Evolutionary conservation across 2,888 invertebrate species (phyloP), one percentile per base, ranked within the genome.

Genomic region (Boloria euphrosyne): DNA sequence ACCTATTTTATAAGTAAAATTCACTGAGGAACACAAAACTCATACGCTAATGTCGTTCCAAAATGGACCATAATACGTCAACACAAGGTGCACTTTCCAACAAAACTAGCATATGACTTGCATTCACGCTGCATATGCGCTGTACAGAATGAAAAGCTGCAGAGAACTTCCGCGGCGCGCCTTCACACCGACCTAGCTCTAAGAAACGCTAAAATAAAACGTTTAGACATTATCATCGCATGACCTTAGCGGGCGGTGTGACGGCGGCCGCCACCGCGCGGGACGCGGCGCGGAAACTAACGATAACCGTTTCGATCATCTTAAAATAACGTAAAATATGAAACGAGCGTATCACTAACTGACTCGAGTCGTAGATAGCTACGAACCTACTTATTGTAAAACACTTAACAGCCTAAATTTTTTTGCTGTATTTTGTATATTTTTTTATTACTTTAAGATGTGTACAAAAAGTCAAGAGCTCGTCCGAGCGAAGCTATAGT

Each of bases 381-480:
- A 73, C 71, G 64, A 67, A 71, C 64, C 72, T 74, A 73, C 72
- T 66, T 69, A 72, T 67, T 66, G 65, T 70, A 68, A 71, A 71
- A 72, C 72, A 69, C 72, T 73, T 73, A 73, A 72, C 72, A 67
- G 71, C 72, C 73, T 72, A 71, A 50, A 69, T 73, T 73, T 73
- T 73, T 73, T 73, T 72, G 72, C 73, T 70, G 70, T 68, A 59
- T 72, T 72, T 61, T 69, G 58, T 71, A 68, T 70, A 69, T 72
- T 60, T 68, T 67, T 67, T 70, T 61, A 65, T 68, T 67, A 61
- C 64, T 68, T 66, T 66, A 67, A 68, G 52, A 70, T 62, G 62
- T 69, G 70, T 71, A 70, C 47, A 70, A 71, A 71, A 67, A 57
- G 44, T 62, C 17, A 61, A 62, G 50, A 54, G 46, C 47, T 55